These are phyloP conservation scores for Unio pictorum DNA, from an alignment of 2,888 invertebrate genomes.

Conservation along the genomic window DNA sequence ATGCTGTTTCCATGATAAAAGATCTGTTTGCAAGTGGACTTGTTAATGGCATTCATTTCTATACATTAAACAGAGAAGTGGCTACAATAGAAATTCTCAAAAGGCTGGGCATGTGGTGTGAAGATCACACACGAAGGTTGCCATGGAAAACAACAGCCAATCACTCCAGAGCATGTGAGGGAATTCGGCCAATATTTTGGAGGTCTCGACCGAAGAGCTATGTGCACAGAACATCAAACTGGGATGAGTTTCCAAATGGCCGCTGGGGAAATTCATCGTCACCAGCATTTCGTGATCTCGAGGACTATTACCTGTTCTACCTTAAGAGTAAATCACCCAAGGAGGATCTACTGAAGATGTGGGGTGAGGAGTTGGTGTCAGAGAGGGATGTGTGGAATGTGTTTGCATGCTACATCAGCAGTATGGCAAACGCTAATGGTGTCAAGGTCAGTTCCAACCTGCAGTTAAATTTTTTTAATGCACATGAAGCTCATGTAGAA, in stretches of 20 bases:
- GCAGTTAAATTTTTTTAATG: not conserved
- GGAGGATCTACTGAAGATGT: conserved; percentile 73
- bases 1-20: conserved; percentile 75
- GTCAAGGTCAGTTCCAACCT: conserved; percentile 66
- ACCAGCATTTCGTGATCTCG: conserved; percentile 75
- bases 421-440: conserved; percentile 69
- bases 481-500: not conserved
- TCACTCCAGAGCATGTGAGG: conserved; percentile 73
- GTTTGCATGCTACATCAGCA: conserved; percentile 74
- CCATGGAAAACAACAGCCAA: conserved; percentile 75
- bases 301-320: conserved; percentile 76
- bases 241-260: conserved; percentile 78
- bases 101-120: conserved; percentile 74
- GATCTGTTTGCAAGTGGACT: conserved; percentile 73
- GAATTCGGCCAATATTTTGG: conserved; percentile 78
- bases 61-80: conserved; percentile 76
- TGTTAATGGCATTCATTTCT: conserved; percentile 76
- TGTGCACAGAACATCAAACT: conserved; percentile 74
- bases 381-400: conserved; percentile 76
- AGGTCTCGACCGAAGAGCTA: conserved; percentile 75
- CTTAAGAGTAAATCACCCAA: conserved; percentile 70
- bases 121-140: conserved; percentile 72
- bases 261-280: conserved; percentile 77
- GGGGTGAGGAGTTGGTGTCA: conserved; percentile 72
- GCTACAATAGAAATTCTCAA: conserved; percentile 74